Conservation (phyloP, 2,888 invertebrate species). For the Artemia sinica region DNA sequence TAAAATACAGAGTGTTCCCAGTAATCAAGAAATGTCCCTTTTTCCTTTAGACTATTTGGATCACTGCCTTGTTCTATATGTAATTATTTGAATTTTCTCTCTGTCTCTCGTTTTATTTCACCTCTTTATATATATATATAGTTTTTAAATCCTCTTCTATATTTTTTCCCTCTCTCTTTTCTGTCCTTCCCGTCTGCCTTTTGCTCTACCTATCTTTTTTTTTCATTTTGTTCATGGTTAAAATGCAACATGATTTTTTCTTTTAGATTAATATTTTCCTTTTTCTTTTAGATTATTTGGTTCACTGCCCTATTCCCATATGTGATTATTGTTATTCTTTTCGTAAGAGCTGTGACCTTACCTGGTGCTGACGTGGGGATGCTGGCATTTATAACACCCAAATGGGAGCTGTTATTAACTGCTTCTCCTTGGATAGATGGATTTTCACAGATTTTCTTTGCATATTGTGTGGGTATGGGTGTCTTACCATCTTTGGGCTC, state of each 20-base stretch:
- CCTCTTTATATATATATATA: too few species aligned
- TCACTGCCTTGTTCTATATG: constrained; percentile 45
- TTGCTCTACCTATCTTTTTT: too few species aligned
- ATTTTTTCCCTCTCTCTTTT: too few species aligned
- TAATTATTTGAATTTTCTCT: too few species aligned
- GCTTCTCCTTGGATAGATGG: constrained; percentile 53
- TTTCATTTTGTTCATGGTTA: too few species aligned
- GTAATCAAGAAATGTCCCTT: background rate
- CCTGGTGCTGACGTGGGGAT: constrained; percentile 47
- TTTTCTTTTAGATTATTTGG: constrained; percentile 44
- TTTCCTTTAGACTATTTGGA: constrained; percentile 46
- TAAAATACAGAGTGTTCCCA: too few species aligned
- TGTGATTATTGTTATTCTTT: constrained; percentile 45
- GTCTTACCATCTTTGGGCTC: constrained; percentile 53
- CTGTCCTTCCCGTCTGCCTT: too few species aligned
- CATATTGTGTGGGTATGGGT: constrained; percentile 57
- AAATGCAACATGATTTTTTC: too few species aligned
- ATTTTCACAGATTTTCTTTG: constrained; percentile 58
- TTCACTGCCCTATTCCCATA: constrained; percentile 58
- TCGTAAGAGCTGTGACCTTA: constrained; percentile 47
- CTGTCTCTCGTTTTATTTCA: too few species aligned
- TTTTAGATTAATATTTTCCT: too few species aligned
- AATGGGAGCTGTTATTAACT: constrained; percentile 38
- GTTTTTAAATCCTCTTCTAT: too few species aligned
- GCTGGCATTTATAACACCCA: constrained; percentile 47